A percentile compares a stretch with the other conserved stretches of the same genome.
These are phyloP conservation scores for Rhinolophus ferrumequinum DNA, from an alignment of 2,113 vertebrate species.

Conservation along the genomic window DNA sequence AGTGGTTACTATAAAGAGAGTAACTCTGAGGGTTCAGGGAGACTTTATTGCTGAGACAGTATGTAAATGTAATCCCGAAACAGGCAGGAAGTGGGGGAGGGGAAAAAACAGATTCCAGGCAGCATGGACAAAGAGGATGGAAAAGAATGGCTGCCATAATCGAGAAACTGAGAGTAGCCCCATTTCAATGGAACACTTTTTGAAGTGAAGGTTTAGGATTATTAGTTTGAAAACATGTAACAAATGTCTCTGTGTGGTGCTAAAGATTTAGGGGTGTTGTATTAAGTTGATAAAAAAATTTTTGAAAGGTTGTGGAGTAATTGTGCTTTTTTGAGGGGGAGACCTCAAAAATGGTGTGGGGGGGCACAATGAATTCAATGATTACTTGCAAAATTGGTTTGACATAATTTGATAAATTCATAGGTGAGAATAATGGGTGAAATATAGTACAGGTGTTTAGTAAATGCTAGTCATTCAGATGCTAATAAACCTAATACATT, in stretches of 20 bases:
- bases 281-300: background rate
- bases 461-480: background rate
- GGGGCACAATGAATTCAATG: background rate
- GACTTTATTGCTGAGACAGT: background rate
- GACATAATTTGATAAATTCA: background rate
- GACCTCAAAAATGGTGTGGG: background rate
- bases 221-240: background rate
- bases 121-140: background rate
- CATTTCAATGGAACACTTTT: background rate
- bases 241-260: background rate
- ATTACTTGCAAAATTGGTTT: background rate
- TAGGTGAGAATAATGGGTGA: background rate
- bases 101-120: background rate
- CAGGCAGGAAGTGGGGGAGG: background rate
- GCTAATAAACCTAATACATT: background rate
- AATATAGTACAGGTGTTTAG: background rate
- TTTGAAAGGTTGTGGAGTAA: background rate
- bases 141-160: background rate
- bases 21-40: background rate
- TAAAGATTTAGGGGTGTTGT: background rate
- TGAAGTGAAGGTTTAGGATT: background rate
- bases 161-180: background rate
- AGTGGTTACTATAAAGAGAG: background rate
- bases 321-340: background rate
- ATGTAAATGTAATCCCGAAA: background rate